Percentiles rank a stretch among this genome's conserved stretches.
phyloP scores from a whole-genome alignment of 2,113 vertebrate genomes.

The Illadopsis cleaveri region DNA sequence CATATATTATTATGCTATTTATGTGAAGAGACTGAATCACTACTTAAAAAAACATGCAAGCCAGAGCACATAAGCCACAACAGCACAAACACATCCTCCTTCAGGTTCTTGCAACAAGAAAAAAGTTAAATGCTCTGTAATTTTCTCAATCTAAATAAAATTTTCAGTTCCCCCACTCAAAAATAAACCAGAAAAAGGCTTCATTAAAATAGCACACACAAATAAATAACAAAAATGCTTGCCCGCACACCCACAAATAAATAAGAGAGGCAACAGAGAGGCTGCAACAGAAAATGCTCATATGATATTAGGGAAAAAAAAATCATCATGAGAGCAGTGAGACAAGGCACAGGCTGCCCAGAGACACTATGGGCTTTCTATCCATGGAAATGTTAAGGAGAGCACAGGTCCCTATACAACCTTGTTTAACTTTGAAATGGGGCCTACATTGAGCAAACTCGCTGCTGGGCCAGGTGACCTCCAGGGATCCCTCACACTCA shows the following conservation, averaged over 20 bases:
- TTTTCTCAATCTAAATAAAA: neutral
- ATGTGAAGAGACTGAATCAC: neutral
- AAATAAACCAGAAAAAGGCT: neutral
- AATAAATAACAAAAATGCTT: neutral
- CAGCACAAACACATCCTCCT: neutral
- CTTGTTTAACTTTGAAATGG: accelerated
- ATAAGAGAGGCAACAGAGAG: neutral
- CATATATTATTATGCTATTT: neutral
- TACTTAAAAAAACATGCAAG: neutral
- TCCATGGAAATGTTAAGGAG: neutral
- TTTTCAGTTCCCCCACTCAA: neutral
- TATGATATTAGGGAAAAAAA: neutral
- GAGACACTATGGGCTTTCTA: neutral
- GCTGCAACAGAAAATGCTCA: neutral
- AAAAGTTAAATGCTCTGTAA: neutral
- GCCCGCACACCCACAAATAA: neutral
- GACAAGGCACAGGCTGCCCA: neutral
- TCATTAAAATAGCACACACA: neutral
- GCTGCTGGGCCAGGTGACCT: neutral
- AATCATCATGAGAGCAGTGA: neutral
- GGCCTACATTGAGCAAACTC: neutral
- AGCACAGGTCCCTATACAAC: neutral
- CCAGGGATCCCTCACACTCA: neutral
- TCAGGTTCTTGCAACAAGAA: neutral
- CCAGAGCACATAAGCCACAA: neutral